Evolutionary conservation across 2,888 invertebrate species (phyloP), one percentile per base, ranked within the genome.

Genomic region (Caenorhabditis plicata): DNA sequence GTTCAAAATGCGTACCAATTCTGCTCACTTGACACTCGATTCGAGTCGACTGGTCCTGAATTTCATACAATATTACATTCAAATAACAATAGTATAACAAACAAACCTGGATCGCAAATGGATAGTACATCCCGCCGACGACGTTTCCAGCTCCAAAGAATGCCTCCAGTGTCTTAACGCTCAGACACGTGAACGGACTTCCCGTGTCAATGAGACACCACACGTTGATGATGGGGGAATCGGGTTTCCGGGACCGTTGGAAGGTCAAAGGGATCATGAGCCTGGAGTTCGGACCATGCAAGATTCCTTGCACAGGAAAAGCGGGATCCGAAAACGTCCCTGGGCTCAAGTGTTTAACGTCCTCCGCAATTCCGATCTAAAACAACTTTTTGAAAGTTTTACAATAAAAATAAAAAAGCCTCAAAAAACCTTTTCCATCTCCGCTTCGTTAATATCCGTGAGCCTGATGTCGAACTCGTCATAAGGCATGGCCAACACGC

Each of bases 381-480:
- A 48, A 48, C 13, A n/a, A n/a, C n/a, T n/a, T n/a, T n/a, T n/a
- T n/a, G n/a, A n/a, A 39, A 39, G 4, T 48, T 39, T 39, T 39
- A 2, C 15, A 29, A 51, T 4, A 15, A 25, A 26, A 39, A 40
- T 36, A 22, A 51, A 54, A 54, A 41, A 54, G 26, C 40, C n/a
- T n/a, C n/a, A n/a, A n/a, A n/a, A 13, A 22, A 54, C 54, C 54
- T 49, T 41, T 40, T 54, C 49, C 31, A 54, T 22, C 25, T 52
- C 50, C 31, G 11, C 41, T 53, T 54, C 54, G 35, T 51, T 54
- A 11, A 54, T 54, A 44, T 54, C 54, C 32, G 13, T 29, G 40
- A 54, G 27, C 50, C 23, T 25, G 32, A 52, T 51, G 49, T 54
- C 54, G 19, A 52, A 54, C 25, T 41, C 50, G 4, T 51, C 41